Conservation (phyloP, 2,888 invertebrate species). For the Teinopalpus imperialis region DNA sequence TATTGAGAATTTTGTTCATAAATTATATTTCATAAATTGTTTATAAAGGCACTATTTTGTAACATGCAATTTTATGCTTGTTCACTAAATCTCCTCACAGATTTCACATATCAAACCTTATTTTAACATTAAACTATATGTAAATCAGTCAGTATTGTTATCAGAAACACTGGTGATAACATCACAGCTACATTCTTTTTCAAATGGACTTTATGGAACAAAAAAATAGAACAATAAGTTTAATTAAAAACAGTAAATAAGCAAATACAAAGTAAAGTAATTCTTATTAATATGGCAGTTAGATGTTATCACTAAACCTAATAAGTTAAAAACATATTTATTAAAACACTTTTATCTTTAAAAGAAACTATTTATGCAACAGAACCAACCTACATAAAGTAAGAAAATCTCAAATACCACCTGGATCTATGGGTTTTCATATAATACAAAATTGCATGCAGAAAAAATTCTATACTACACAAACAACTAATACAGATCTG, state of each 20-base stretch:
- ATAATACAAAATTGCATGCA: neutral
- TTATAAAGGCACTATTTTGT: constrained; percentile 61
- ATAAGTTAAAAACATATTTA: neutral
- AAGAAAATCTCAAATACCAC: constrained; percentile 1
- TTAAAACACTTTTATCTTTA: no score
- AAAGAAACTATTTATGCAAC: constrained; percentile 13
- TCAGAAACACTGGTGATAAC: constrained; percentile 46
- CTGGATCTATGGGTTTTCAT: neutral
- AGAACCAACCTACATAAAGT: constrained; percentile 11
- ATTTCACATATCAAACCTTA: constrained; percentile 41
- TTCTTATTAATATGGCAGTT: constrained; percentile 23
- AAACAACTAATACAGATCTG: neutral
- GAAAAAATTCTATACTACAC: neutral
- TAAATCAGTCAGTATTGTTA: constrained; percentile 66
- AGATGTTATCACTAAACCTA: constrained; percentile 15
- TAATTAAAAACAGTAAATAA: constrained; percentile 1
- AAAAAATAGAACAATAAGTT: constrained; percentile 5
- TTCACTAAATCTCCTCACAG: constrained; percentile 50
- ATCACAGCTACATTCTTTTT: constrained; percentile 27
- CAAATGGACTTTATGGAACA: constrained; percentile 9
- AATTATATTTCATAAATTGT: constrained; percentile 31
- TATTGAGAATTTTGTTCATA: constrained; percentile 22
- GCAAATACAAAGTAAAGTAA: constrained; percentile 9
- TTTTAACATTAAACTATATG: constrained; percentile 42
- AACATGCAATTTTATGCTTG: constrained; percentile 29